Conservation (phyloP, 2,797 vertebrate genomes). For the Urocyon cinereoargenteus region DNA sequence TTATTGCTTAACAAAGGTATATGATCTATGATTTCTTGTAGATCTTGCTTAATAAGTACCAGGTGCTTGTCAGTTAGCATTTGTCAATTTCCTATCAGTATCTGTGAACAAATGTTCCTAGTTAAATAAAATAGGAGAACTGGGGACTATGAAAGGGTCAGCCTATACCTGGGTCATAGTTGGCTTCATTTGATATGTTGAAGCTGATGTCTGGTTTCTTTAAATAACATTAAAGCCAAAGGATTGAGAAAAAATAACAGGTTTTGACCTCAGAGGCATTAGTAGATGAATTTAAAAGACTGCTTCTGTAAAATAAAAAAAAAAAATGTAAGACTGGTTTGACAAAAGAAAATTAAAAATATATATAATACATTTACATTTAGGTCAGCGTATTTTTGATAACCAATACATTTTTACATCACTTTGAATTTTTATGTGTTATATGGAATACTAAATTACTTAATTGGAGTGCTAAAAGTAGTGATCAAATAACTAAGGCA, state of each 20-base stretch:
- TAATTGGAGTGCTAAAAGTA: background rate
- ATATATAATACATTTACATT: background rate
- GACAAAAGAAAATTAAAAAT: background rate
- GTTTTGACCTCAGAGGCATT: background rate
- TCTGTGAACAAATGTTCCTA: slow-evolving; percentile 76
- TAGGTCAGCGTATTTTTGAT: background rate
- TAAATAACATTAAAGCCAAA: slow-evolving; percentile 56
- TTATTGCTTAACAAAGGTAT: slow-evolving; percentile 65
- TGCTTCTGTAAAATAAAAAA: slow-evolving; percentile 7
- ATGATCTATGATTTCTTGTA: slow-evolving; percentile 71
- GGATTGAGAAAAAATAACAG: background rate
- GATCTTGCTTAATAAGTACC: slow-evolving; percentile 58
- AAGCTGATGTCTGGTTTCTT: slow-evolving; percentile 57
- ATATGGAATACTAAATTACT: background rate
- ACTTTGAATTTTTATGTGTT: background rate
- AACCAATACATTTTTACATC: background rate
- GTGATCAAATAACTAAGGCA: background rate
- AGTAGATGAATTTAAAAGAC: background rate
- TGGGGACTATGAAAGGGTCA: slow-evolving; percentile 48
- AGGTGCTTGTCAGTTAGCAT: slow-evolving; percentile 76
- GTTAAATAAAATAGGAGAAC: slow-evolving; percentile 71
- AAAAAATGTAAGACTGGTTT: background rate
- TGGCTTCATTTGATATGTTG: slow-evolving; percentile 71
- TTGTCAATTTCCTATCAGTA: slow-evolving; percentile 80
- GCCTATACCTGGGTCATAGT: slow-evolving; percentile 13